Evolutionary conservation across 2,113 vertebrate species (phyloP).

Genomic region (Actenoides hombroni): DNA sequence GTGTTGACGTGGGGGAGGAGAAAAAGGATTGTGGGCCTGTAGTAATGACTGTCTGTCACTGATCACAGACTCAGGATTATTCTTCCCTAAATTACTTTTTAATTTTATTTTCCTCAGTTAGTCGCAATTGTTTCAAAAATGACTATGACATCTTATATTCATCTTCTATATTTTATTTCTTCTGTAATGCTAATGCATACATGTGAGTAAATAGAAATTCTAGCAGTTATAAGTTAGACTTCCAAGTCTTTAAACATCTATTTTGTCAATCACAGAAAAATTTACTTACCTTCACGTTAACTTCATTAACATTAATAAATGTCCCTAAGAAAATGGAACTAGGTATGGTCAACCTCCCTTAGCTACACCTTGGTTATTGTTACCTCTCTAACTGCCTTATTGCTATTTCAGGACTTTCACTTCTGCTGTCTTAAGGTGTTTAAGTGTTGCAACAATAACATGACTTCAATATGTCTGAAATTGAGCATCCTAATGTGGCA

Average conservation of each 20-base stretch:
- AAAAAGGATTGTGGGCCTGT: not conserved
- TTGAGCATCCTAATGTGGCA: not conserved
- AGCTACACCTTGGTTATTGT: not conserved
- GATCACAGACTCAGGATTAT: not conserved
- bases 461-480: not conserved
- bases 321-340: not conserved
- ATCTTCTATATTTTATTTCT: not conserved
- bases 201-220: not conserved
- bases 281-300: not conserved
- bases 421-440: not conserved
- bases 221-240: not conserved
- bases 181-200: not conserved
- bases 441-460: not conserved
- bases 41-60: not conserved
- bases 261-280: not conserved
- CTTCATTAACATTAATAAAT: not conserved
- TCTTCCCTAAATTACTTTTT: not conserved
- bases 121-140: not conserved
- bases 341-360: not conserved
- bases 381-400: not conserved
- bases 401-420: not conserved
- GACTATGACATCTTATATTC: not conserved
- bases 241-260: not conserved
- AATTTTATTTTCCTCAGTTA: not conserved
- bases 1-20: not conserved